A percentile compares a stretch with the other conserved stretches of the same genome.
Evolutionary conservation across 2,888 invertebrate genomes (phyloP).

Genomic region (Bombylius major): DNA sequence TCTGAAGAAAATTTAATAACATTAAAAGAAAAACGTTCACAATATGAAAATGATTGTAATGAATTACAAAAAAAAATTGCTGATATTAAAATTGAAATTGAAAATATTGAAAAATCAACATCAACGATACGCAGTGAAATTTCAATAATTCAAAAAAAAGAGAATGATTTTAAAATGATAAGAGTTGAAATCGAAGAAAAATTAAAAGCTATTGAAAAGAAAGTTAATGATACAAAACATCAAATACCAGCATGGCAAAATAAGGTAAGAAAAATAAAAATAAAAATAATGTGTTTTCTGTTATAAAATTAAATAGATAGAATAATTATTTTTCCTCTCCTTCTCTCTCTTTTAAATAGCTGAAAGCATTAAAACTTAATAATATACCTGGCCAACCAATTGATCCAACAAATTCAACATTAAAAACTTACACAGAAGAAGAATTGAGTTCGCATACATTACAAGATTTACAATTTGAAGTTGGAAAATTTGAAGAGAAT

Average conservation of each 20-base stretch:
- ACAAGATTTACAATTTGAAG: conserved; percentile 45
- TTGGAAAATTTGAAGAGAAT: conserved; percentile 45
- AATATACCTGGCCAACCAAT: conserved; percentile 42
- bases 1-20: conserved; percentile 51
- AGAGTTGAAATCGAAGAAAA: conserved; percentile 66
- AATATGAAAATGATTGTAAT: conserved; percentile 44
- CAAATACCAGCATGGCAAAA: conserved; percentile 44
- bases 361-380: conserved; percentile 46
- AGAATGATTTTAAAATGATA: conserved; percentile 54
- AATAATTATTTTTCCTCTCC: too few species aligned
- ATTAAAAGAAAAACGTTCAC: conserved; percentile 44
- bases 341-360: not conserved
- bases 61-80: conserved; percentile 43
- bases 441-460: conserved; percentile 47
- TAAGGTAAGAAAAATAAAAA: conserved; percentile 24
- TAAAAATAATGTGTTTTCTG: not conserved
- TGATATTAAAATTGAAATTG: conserved; percentile 44
- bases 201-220: conserved; percentile 45
- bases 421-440: conserved; percentile 49
- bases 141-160: conserved; percentile 44
- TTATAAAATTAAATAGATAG: too few species aligned
- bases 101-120: conserved; percentile 44
- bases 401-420: conserved; percentile 34
- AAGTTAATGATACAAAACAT: conserved; percentile 43
- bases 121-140: conserved; percentile 52